Base-by-base conservation (phyloP, 2,888 invertebrate genomes). In the Dasysyrphus albostriatus region DNA sequence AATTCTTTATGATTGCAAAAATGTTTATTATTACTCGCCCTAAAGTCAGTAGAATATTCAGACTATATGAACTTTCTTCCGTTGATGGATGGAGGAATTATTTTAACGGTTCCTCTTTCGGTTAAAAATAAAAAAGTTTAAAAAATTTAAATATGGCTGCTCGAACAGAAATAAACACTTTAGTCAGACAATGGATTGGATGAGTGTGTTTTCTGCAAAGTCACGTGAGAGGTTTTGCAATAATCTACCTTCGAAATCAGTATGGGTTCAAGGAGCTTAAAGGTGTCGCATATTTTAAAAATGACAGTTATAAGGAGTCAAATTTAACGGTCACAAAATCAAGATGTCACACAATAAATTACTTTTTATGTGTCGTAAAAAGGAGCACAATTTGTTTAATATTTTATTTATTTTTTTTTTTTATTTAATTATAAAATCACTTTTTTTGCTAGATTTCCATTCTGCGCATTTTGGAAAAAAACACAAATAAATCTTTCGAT, bases 281-380 rank as follows among this genome's bases (percentile, higher is more conserved):
- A 74, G 85, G 77, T 76, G 82, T 82, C 78, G 19, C 34, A 69
- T 32, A 44, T n/a, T 49, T 12, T 9, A 19, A 4, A 42, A 42
- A 44, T 61, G 10, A 32, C 47, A 59, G 34, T 34, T 59, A 65
- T 32, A 29, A 39, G 32, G 72, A 59, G 47, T 63, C 54, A 76
- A 69, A 56, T 73, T 82, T 59, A 69, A 85, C 47, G 51, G 34
- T 75, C 72, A 67, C 59, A 67, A 44, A 54, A 65, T 75, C 72
- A 75, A 24, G 8, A 37, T 70, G 65, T 54, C 67, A 81, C 67
- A 81, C 72, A 42, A 61, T 59, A 63, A 77, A 67, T 84, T 84
- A 81, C 81, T 70, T 84, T 80, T 59, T 56, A 42, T 59, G 29
- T 19, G 51, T 39, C 29, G 9, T 49, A 34, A 3, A 65, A 51